Conservation (phyloP, 1,140 invertebrate species). For the Brachionus manjavacas region DNA sequence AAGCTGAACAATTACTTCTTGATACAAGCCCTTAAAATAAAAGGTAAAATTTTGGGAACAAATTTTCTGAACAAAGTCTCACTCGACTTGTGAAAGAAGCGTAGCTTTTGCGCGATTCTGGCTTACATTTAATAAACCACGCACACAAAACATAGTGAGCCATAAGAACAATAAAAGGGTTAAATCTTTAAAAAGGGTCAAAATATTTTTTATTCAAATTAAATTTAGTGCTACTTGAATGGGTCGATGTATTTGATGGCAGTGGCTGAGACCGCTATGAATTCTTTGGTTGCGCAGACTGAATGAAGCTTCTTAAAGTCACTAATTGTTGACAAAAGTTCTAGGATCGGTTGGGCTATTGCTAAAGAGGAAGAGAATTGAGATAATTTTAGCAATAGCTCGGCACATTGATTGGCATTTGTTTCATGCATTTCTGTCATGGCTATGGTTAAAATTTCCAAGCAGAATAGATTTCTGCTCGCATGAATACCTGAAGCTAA, state of each 20-base stretch:
- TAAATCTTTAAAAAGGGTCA: not conserved
- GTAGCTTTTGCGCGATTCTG: constrained; percentile 31
- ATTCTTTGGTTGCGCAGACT: not conserved
- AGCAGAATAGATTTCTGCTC: not conserved
- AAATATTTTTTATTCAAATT: not conserved
- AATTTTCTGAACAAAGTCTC: not conserved
- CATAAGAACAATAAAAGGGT: constrained; percentile 30
- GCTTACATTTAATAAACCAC: constrained; percentile 38
- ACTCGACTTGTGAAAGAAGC: constrained; percentile 18
- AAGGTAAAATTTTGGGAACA: not conserved
- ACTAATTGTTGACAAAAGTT: constrained; percentile 32
- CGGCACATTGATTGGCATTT: constrained; percentile 24
- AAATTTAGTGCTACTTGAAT: not conserved
- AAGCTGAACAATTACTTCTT: constrained; percentile 30
- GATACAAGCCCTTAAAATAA: constrained; percentile 1
- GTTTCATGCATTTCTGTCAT: constrained; percentile 38
- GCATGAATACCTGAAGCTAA: constrained; percentile 22
- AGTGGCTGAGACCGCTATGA: constrained; percentile 28
- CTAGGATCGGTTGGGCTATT: constrained; percentile 33
- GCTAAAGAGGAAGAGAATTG: constrained; percentile 19
- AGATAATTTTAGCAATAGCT: constrained; percentile 35
- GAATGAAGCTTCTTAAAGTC: constrained; percentile 27
- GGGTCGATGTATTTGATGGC: constrained; percentile 38
- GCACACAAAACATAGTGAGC: constrained; percentile 39
- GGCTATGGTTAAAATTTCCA: constrained; percentile 29